phyloP scores from a whole-genome alignment of 2,113 vertebrate genomes.

The Percina caprodes region DNA sequence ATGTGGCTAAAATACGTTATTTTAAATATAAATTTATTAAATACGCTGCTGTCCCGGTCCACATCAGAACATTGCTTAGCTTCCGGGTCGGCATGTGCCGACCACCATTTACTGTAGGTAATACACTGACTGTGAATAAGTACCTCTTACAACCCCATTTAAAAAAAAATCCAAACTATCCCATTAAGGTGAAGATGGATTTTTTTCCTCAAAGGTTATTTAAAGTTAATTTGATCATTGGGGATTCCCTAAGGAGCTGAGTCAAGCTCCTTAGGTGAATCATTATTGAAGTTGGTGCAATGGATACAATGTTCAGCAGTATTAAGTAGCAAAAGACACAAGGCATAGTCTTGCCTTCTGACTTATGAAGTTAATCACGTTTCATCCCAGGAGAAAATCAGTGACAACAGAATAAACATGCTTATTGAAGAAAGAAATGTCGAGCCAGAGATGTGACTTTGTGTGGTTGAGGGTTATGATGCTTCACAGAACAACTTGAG shows the following conservation, averaged over 20 bases:
- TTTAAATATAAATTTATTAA: too few species aligned
- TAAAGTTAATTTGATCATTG: not conserved
- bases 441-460: conserved; percentile 7
- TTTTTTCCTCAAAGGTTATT: not conserved
- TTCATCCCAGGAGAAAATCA: conserved; percentile 19
- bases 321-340: not conserved
- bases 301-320: not conserved
- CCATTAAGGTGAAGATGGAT: not conserved
- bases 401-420: conserved; percentile 28
- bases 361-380: conserved; percentile 30
- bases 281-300: not conserved
- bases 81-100: too few species aligned
- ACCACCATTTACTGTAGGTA: too few species aligned
- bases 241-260: not conserved
- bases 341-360: not conserved
- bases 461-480: not conserved
- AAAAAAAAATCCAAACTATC: too few species aligned
- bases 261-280: not conserved
- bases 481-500: conserved; percentile 16
- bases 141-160: too few species aligned
- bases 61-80: too few species aligned
- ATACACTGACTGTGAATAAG: too few species aligned
- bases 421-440: conserved; percentile 30
- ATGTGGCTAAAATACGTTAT: too few species aligned
- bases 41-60: too few species aligned